phyloP scores from a whole-genome alignment of 2,888 invertebrate genomes.

The Ormyrus labotus region DNA sequence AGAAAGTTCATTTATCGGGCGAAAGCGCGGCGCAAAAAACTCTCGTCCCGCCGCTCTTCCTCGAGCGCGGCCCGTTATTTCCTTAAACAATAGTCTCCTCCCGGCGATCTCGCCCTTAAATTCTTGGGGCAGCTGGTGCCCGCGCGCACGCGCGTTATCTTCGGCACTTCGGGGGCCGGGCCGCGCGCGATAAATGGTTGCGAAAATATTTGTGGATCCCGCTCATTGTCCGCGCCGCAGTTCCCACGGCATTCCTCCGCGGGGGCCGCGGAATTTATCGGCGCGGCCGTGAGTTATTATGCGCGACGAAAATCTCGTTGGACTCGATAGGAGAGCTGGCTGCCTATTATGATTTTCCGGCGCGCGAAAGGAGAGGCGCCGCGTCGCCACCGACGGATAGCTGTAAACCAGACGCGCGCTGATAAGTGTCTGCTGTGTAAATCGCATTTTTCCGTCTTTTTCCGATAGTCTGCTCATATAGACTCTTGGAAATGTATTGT shows the following conservation, averaged over 20 bases:
- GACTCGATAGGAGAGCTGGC: neutral
- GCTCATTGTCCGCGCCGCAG: slow-evolving; percentile 28
- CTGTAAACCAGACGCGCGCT: slow-evolving; percentile 12
- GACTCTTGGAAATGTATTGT: slow-evolving; percentile 4
- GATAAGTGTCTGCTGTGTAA: slow-evolving; percentile 37
- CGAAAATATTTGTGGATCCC: slow-evolving; percentile 62
- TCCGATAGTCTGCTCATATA: slow-evolving; percentile 30
- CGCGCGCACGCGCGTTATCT: slow-evolving; percentile 45
- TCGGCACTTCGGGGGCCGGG: slow-evolving; percentile 62
- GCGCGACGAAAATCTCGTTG: slow-evolving; percentile 35
- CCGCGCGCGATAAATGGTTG: slow-evolving; percentile 52
- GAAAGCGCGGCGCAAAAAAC: too few species aligned
- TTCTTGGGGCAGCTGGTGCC: slow-evolving; percentile 51
- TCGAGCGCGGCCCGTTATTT: slow-evolving; percentile 4
- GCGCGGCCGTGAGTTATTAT: neutral
- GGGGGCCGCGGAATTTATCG: slow-evolving; percentile 30
- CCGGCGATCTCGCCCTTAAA: slow-evolving; percentile 47
- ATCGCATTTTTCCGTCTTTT: slow-evolving; percentile 34
- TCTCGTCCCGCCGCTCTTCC: neutral
- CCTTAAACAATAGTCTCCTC: slow-evolving; percentile 39
- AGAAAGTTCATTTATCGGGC: too few species aligned
- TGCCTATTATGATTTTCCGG: neutral
- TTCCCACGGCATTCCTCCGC: neutral
- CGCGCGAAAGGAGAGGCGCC: neutral
- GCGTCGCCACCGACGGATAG: neutral